A percentile compares a stretch with the other conserved stretches of the same genome.
Evolutionary conservation across 2,113 vertebrate species (phyloP).

Genomic region (Aphyosemion australe): DNA sequence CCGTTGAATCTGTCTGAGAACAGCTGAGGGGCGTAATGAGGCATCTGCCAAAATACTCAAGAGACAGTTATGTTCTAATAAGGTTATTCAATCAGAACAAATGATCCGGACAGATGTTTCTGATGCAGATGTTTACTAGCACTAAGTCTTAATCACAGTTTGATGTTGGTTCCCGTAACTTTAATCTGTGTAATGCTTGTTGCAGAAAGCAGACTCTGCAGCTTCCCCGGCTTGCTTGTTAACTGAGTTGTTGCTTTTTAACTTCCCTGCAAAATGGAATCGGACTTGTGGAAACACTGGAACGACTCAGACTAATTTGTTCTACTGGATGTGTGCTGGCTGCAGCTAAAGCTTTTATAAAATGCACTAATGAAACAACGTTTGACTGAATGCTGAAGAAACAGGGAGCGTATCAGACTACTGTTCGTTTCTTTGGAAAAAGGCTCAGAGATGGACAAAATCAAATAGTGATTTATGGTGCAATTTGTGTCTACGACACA

Average conservation of each 20-base stretch:
- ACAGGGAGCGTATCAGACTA: conserved; percentile 13
- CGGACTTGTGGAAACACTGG: not conserved
- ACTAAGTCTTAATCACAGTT: conserved; percentile 5
- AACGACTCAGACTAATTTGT: not conserved
- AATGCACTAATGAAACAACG: conserved; percentile 7
- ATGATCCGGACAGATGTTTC: conserved; percentile 25
- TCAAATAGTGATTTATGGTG: conserved; percentile 8
- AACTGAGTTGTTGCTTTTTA: not conserved
- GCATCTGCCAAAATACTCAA: conserved; percentile 33
- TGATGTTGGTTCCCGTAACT: not conserved
- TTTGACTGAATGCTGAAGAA: not conserved
- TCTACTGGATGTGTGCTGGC: not conserved
- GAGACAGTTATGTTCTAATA: conserved; percentile 24
- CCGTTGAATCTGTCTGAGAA: conserved; percentile 19
- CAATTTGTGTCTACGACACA: conserved; percentile 16
- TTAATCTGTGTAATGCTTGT: conserved; percentile 11
- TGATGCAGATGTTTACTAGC: conserved; percentile 17
- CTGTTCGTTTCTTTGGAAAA: conserved; percentile 25
- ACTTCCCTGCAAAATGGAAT: not conserved
- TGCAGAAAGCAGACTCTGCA: not conserved
- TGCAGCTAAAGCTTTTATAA: not conserved
- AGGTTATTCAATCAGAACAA: conserved; percentile 37
- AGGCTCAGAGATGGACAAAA: conserved; percentile 27
- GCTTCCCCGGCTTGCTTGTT: not conserved
- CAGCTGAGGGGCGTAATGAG: conserved; percentile 42